A percentile compares a stretch with the other conserved stretches of the same genome.
Evolutionary conservation across 2,797 vertebrate genomes (phyloP).

Genomic region (Mormyrus hasselquistii): DNA sequence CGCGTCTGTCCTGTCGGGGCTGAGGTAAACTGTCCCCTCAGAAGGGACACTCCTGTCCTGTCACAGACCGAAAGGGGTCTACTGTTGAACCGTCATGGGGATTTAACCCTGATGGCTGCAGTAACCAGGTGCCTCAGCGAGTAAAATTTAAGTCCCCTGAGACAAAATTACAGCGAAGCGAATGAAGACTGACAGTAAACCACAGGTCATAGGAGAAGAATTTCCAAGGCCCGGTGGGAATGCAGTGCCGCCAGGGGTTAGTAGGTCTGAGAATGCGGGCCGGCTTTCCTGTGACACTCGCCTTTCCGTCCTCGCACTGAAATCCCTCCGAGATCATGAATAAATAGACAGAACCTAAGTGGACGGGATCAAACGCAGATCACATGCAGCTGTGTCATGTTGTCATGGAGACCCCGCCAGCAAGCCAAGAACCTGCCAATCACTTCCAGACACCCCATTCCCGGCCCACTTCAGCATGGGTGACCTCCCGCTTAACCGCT

Average conservation of each 20-base stretch:
- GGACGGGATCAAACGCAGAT: slow-evolving; percentile 5
- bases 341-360: slow-evolving; percentile 3
- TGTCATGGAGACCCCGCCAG: neutral
- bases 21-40: neutral
- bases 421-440: neutral
- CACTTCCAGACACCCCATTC: neutral
- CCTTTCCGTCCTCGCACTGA: neutral
- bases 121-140: neutral
- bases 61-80: neutral
- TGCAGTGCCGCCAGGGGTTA: neutral
- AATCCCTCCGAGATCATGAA: neutral
- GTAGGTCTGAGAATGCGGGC: neutral
- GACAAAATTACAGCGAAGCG: neutral
- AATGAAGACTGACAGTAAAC: neutral
- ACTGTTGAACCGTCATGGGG: neutral
- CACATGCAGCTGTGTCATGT: neutral
- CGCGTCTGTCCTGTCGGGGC: neutral
- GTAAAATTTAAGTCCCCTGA: neutral
- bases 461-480: neutral
- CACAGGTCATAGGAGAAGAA: neutral
- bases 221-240: neutral
- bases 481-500: neutral
- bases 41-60: neutral
- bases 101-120: neutral
- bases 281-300: neutral